Conservation (phyloP, 2,113 vertebrate genomes). For the Castor canadensis region DNA sequence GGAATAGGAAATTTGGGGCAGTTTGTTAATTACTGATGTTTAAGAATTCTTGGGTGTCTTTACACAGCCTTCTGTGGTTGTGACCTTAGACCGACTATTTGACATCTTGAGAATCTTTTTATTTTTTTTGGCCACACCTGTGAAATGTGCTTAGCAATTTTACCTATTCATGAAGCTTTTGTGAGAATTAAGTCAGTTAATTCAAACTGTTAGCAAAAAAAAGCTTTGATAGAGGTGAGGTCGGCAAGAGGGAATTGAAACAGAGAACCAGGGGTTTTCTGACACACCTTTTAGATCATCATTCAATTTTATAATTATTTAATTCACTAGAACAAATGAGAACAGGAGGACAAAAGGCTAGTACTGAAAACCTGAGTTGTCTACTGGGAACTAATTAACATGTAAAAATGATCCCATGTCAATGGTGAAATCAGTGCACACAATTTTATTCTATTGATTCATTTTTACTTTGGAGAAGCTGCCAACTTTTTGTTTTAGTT, state of each 20-base stretch:
- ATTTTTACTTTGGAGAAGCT: conserved; percentile 50
- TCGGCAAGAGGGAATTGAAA: neutral
- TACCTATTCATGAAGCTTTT: neutral
- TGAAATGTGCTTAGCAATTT: conserved; percentile 22
- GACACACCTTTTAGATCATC: neutral
- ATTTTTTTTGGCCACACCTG: neutral
- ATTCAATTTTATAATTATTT: conserved; percentile 14
- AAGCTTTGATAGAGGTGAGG: neutral
- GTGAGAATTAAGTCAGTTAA: neutral
- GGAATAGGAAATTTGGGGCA: conserved; percentile 35
- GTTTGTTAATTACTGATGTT: neutral
- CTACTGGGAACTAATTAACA: neutral
- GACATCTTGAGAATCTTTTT: neutral
- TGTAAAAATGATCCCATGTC: neutral
- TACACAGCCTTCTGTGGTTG: neutral
- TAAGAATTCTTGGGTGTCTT: neutral
- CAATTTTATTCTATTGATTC: conserved; percentile 45
- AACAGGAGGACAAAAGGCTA: neutral
- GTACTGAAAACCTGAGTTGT: neutral
- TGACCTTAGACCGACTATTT: neutral
- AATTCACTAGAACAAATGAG: conserved; percentile 30
- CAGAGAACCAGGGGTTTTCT: neutral
- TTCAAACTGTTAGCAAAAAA: neutral
- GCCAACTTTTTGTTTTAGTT: conserved; percentile 34
- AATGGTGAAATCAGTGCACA: neutral